These are phyloP conservation scores for Acropternis orthonyx DNA, from an alignment of 2,797 vertebrate species.

Conservation along the genomic window DNA sequence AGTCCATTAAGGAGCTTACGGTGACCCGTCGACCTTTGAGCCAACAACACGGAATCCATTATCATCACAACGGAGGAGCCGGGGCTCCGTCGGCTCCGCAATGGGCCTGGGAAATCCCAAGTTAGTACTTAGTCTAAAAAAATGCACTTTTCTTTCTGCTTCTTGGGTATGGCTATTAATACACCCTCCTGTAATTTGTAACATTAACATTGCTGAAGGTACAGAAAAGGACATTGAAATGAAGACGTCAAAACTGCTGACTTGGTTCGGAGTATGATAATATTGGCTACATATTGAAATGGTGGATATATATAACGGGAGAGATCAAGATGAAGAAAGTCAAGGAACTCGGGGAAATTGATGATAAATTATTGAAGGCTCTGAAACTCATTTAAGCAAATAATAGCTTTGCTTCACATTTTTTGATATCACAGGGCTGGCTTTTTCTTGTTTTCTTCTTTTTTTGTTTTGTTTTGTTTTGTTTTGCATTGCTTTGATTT, in stretches of 20 bases:
- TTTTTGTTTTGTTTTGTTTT: background rate
- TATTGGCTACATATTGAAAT: slow-evolving; percentile 68
- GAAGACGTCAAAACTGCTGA: slow-evolving; percentile 83
- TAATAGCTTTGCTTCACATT: slow-evolving; percentile 44
- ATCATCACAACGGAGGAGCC: slow-evolving; percentile 94
- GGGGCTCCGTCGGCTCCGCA: slow-evolving; percentile 83
- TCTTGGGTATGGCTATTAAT: slow-evolving; percentile 84
- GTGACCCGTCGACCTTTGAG: slow-evolving; percentile 93
- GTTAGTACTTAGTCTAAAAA: slow-evolving; percentile 86
- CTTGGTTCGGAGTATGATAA: slow-evolving; percentile 74
- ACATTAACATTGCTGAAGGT: slow-evolving; percentile 88
- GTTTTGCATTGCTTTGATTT: background rate
- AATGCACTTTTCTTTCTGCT: slow-evolving; percentile 82
- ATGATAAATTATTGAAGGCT: slow-evolving; percentile 64
- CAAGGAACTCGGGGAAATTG: slow-evolving; percentile 58
- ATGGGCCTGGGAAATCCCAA: slow-evolving; percentile 87
- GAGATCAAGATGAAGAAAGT: slow-evolving; percentile 72
- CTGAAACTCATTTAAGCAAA: slow-evolving; percentile 58
- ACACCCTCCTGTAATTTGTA: slow-evolving; percentile 85
- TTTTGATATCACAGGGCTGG: background rate
- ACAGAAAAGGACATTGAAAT: slow-evolving; percentile 88
- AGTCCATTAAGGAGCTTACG: slow-evolving; percentile 99
- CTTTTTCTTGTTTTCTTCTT: background rate
- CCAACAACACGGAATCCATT: slow-evolving; percentile 98
- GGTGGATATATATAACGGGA: slow-evolving; percentile 57